A percentile compares a stretch with the other conserved stretches of the same genome.
Conservation (phyloP, 2,888 invertebrate species). For the Acanthosoma haemorrhoidale region DNA sequence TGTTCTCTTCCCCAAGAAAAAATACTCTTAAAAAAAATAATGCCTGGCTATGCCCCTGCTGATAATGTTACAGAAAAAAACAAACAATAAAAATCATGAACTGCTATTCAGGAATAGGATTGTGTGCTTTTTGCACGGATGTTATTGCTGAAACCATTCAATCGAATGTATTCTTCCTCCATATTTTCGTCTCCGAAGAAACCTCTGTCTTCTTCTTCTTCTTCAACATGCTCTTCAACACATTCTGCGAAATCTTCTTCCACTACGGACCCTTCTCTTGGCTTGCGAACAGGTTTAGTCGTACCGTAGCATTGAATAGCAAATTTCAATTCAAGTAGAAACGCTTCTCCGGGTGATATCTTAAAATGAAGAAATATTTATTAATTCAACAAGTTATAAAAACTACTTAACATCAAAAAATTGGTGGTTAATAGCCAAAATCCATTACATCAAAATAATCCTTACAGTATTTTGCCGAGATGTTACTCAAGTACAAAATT, state of each 20-base stretch:
- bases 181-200: slow-evolving; percentile 13
- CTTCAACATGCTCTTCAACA: not conserved
- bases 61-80: too few species aligned
- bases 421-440: too few species aligned
- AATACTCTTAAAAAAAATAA: too few species aligned
- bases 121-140: slow-evolving; percentile 5
- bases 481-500: too few species aligned
- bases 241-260: not conserved
- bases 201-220: slow-evolving; percentile 6
- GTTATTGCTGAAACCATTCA: slow-evolving; percentile 9
- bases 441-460: too few species aligned
- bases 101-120: not conserved
- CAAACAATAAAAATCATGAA: too few species aligned
- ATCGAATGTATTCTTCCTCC: not conserved
- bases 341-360: slow-evolving; percentile 44
- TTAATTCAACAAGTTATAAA: not conserved
- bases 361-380: slow-evolving; percentile 36
- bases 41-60: too few species aligned
- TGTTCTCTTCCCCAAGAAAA: too few species aligned
- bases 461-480: too few species aligned
- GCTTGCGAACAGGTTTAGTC: slow-evolving; percentile 45
- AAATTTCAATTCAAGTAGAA: slow-evolving; percentile 46
- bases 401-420: too few species aligned
- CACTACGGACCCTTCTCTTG: not conserved
- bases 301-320: slow-evolving; percentile 46